Conservation (phyloP, 2,888 invertebrate genomes). For the Oxyteleia sp. region DNA sequence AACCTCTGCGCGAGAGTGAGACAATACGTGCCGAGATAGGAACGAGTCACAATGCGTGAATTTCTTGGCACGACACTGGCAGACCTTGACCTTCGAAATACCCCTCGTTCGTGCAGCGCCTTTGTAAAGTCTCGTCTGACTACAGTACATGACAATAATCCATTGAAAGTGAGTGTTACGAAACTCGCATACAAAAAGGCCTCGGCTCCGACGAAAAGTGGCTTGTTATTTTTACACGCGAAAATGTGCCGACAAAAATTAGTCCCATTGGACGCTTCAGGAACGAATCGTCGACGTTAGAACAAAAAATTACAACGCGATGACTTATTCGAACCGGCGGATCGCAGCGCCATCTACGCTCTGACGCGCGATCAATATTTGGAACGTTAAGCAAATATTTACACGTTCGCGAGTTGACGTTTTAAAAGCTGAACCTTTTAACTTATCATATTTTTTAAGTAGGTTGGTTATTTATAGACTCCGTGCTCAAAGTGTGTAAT, state of each 20-base stretch:
- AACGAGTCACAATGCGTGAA: slow-evolving; percentile 73
- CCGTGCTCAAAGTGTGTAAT: slow-evolving; percentile 3
- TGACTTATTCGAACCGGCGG: neutral
- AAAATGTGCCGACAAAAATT: too few species aligned
- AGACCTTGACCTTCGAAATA: slow-evolving; percentile 81
- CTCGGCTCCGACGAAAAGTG: slow-evolving; percentile 3
- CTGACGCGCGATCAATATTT: slow-evolving; percentile 12
- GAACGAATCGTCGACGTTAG: neutral
- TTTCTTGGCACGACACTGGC: slow-evolving; percentile 76
- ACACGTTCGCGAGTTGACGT: slow-evolving; percentile 12
- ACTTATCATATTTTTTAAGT: slow-evolving; percentile 35
- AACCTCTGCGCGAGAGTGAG: slow-evolving; percentile 46
- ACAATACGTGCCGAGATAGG: slow-evolving; percentile 49
- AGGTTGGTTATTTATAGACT: slow-evolving; percentile 29
- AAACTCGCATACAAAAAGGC: slow-evolving; percentile 29
- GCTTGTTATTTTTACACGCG: slow-evolving; percentile 6
- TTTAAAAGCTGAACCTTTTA: slow-evolving; percentile 36
- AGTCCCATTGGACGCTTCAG: too few species aligned
- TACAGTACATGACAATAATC: slow-evolving; percentile 50
- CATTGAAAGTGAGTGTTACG: slow-evolving; percentile 51
- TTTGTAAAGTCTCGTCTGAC: slow-evolving; percentile 49
- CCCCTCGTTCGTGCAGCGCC: slow-evolving; percentile 59
- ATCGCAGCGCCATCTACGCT: slow-evolving; percentile 1
- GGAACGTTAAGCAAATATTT: slow-evolving; percentile 25
- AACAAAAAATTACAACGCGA: slow-evolving; percentile 1